A percentile compares a stretch with the other conserved stretches of the same genome.
These are phyloP conservation scores for Heliconius ethilla DNA, from an alignment of 2,888 invertebrate species.

Conservation along the genomic window DNA sequence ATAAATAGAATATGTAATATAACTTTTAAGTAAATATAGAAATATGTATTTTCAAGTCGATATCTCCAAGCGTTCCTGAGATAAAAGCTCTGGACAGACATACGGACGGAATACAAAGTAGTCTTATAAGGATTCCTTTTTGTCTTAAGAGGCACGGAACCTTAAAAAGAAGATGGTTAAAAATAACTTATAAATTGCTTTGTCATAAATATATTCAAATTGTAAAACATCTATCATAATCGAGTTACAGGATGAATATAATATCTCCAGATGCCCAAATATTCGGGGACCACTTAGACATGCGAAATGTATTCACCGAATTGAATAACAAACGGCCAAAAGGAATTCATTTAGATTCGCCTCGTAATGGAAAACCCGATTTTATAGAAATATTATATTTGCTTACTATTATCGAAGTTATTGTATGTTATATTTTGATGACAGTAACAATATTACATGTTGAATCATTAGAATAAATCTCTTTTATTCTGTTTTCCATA, in stretches of 20 bases:
- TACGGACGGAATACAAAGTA: too few relatives aligned
- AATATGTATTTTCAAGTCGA: too few relatives aligned
- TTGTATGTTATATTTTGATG: background rate
- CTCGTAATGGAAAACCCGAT: conserved; percentile 49
- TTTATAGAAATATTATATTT: conserved; percentile 46
- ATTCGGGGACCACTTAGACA: conserved; percentile 39
- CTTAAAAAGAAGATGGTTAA: background rate
- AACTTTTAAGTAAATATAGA: too few relatives aligned
- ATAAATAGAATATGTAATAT: too few relatives aligned
- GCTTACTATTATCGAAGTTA: conserved; percentile 6
- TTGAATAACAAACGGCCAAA: conserved; percentile 53
- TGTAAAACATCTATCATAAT: conserved; percentile 25
- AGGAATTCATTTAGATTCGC: conserved; percentile 51
- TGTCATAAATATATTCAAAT: background rate
- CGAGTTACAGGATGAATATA: conserved; percentile 24
- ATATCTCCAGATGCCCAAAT: conserved; percentile 33
- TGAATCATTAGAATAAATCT: background rate
- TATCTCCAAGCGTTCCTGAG: too few relatives aligned
- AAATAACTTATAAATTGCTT: conserved; percentile 1
- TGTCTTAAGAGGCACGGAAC: too few relatives aligned
- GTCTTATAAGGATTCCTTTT: too few relatives aligned
- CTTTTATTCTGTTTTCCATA: background rate
- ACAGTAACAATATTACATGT: background rate
- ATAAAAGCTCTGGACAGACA: too few relatives aligned
- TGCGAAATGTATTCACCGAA: conserved; percentile 49